Evolutionary conservation across 2,797 vertebrate genomes (phyloP), one percentile per base, ranked within the genome.

Genomic region (Rhadinocentrus ornatus): DNA sequence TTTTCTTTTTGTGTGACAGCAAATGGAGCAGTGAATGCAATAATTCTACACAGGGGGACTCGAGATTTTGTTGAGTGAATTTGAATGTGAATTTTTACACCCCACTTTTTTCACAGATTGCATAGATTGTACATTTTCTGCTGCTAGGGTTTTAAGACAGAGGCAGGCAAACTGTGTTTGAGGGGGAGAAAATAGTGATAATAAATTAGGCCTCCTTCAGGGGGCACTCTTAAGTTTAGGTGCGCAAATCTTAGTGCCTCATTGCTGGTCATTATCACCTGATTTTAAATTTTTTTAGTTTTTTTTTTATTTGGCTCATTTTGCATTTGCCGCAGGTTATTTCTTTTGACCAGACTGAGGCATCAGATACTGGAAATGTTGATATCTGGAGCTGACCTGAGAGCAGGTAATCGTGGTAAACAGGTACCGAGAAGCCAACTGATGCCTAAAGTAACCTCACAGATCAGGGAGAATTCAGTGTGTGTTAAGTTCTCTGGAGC

Each of bases 61-160:
- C 73, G 78, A 87, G 82, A 80, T 89, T 88, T 86, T 82, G 80
- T 88, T 84, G 75, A 83, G 77, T 85, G 89, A 93, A 93, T 92
- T 88, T 93, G 89, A 94, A 93, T 93, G 93, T 93, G 88, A 93
- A 84, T 90, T 93, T 91, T 85, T 91, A 87, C 84, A 64, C 78
- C 26, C 13, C 63, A 20, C 20, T 55, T 75, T 13, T 32, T 66
- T 72, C 81, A 80, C 77, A 62, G 72, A 85, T 81, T 85, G 73
- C 81, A 68, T 91, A 84, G 91, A 92, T 91, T 92, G 87, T 92
- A 91, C 64, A 82, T 89, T 90, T 48, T 88, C 70, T 90, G 92
- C 89, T 93, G 90, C 90, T 90, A 73, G 75, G 80, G 82, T 88
- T 89, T 88, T 70, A 66, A 81, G 79, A 80, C 7, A 0, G 64